phyloP scores from a whole-genome alignment of 2,888 invertebrate species.

The Scaptomyza caliginosa region DNA sequence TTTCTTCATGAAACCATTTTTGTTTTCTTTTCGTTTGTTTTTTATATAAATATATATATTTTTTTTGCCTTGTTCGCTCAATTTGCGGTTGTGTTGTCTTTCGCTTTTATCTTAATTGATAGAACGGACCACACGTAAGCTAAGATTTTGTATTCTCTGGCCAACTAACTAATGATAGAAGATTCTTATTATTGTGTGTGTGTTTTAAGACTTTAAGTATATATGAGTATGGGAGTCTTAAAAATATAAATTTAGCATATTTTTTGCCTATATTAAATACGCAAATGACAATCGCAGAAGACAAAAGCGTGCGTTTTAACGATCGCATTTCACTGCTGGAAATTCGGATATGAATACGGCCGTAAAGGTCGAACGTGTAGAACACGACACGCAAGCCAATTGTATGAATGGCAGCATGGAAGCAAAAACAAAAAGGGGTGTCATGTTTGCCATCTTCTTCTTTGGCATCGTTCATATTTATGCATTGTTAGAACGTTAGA shows the following conservation, averaged over 20 bases:
- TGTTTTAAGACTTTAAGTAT: not conserved
- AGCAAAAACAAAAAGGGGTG: conserved; percentile 33
- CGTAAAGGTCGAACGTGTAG: conserved; percentile 50
- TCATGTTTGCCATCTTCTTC: conserved; percentile 14
- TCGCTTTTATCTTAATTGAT: conserved; percentile 51
- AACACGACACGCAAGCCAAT: conserved; percentile 62
- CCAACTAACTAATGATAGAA: conserved; percentile 2
- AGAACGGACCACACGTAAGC: conserved; percentile 41
- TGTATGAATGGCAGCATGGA: conserved; percentile 31
- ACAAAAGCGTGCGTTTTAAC: conserved; percentile 58
- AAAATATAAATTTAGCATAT: conserved; percentile 56
- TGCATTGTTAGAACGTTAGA: conserved; percentile 53
- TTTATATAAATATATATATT: too few species aligned
- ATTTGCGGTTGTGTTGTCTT: conserved; percentile 36
- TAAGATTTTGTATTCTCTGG: too few species aligned
- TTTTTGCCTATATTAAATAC: conserved; percentile 50
- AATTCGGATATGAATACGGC: conserved; percentile 39
- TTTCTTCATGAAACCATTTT: conserved; percentile 52
- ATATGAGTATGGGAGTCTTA: conserved; percentile 2
- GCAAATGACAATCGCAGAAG: conserved; percentile 40
- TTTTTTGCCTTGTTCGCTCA: conserved; percentile 18
- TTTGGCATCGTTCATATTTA: conserved; percentile 67
- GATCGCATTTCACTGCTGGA: conserved; percentile 39
- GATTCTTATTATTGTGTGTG: not conserved
- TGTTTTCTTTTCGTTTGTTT: conserved; percentile 7